Percentiles rank a stretch among this genome's conserved stretches.
phyloP scores from a whole-genome alignment of 2,797 vertebrate genomes.

The Microhierax caerulescens region DNA sequence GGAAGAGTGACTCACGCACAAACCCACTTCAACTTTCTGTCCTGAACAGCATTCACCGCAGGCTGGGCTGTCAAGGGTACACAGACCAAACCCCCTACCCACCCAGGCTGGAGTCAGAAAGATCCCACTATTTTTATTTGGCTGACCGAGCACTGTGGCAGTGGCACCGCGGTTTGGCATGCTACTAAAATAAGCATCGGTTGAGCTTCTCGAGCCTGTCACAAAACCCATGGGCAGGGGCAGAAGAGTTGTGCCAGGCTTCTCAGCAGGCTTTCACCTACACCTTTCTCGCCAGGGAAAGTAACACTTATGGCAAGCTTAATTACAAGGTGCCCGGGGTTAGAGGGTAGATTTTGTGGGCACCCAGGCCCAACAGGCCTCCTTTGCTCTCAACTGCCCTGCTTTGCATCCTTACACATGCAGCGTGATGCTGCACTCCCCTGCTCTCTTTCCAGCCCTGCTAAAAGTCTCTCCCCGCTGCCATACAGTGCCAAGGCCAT shows the following conservation, averaged over 20 bases:
- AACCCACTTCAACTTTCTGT: constrained; percentile 6
- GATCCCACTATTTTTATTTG: not conserved
- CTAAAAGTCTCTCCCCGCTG: not conserved
- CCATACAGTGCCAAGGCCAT: not conserved
- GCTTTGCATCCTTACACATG: not conserved
- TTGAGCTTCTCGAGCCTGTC: not conserved
- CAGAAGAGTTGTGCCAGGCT: not conserved
- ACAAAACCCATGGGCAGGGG: not conserved
- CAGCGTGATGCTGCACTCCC: not conserved
- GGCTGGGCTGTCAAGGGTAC: not conserved
- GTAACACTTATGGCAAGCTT: not conserved
- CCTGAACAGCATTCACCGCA: not conserved
- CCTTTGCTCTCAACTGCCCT: not conserved
- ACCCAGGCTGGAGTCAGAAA: not conserved
- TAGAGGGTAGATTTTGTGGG: not conserved
- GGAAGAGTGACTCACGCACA: not conserved
- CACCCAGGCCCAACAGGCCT: not conserved
- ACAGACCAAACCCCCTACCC: not conserved
- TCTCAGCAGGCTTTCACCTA: not conserved
- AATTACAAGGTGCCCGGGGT: not conserved
- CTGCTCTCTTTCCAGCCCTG: not conserved
- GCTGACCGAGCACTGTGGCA: accelerated
- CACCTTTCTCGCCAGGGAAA: not conserved
- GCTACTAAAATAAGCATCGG: not conserved
- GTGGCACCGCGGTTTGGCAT: accelerated